Base-by-base conservation (phyloP, 2,797 vertebrate species). In the Esox masquinongy region DNA sequence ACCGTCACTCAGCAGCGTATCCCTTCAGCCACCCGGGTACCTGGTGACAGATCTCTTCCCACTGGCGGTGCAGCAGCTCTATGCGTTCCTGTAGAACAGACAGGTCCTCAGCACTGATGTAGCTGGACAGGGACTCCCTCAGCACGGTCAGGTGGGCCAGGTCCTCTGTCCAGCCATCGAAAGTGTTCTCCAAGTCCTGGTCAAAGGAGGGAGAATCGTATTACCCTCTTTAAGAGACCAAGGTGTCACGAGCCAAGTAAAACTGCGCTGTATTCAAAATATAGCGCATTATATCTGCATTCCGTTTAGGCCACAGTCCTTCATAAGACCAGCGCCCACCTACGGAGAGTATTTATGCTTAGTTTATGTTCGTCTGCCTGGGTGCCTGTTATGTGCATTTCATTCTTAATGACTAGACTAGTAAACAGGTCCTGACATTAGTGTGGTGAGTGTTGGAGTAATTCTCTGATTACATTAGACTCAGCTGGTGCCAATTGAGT, bases 41-140 rank as follows among this genome's bases (percentile, higher is more conserved):
- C 96, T 99, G 98, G 77, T 96, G 96, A 85, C 96, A 97, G 22
- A 99, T 94, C 77, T 99, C 97, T 16, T 98, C 96, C 98, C 97
- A 99, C 79, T 99, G 97, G 51, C 96, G 95, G 59, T 99, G 97
- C 79, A 99, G 93, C 76, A 99, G 95, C 75, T 97, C 96, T 19
- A 97, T 90, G 11, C 98, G 92, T 64, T 99, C 97, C 53, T 92
- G 95, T 61, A 99, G 95, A 68, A 97, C 95, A 4, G 94, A 95
- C 74, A 97, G 93, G 75, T 99, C 97, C 15, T 98, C 97, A 0
- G 94, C 79, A 0, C 94, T 95, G 91, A 99, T 95, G 76, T 89
- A 94, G 1, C 90, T 72, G 12, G 93, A 94, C 22, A 99, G 89
- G 0, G 94, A 92, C 71, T 97, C 95, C 85, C 95, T 95, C 81